Evolutionary conservation across 1,140 invertebrate genomes (phyloP).

Genomic region (Protaetia brevitarsis): DNA sequence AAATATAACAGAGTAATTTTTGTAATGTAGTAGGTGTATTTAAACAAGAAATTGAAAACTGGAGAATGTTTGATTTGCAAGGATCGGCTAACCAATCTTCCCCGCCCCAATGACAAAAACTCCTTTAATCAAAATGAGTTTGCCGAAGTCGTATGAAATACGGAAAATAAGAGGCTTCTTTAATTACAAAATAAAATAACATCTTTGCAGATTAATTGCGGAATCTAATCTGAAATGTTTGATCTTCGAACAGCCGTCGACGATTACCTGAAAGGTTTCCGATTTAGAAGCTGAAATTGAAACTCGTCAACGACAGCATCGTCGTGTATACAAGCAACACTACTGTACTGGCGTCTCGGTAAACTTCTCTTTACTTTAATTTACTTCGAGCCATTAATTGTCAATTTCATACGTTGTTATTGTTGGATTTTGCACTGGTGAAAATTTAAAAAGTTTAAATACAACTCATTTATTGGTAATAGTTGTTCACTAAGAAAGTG

Average conservation of each 20-base stretch:
- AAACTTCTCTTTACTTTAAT: neutral
- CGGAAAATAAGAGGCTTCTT: slow-evolving; percentile 8
- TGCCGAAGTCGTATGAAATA: neutral
- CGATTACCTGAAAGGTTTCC: slow-evolving; percentile 17
- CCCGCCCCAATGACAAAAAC: neutral
- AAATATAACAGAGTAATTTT: too few relatives aligned
- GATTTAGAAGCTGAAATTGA: slow-evolving; percentile 11
- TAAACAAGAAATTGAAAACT: neutral
- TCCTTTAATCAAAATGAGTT: neutral
- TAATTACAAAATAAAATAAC: slow-evolving; percentile 19
- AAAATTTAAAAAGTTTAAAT: neutral
- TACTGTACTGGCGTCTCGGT: neutral
- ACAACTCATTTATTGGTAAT: too few relatives aligned
- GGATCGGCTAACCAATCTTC: neutral
- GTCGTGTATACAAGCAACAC: neutral
- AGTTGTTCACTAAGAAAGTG: too few relatives aligned
- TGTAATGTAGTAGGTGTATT: too few relatives aligned
- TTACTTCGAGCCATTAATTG: slow-evolving; percentile 13
- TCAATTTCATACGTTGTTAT: slow-evolving; percentile 1
- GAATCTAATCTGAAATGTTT: slow-evolving; percentile 14
- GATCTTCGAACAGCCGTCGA: neutral
- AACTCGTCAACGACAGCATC: neutral
- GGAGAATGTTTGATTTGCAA: neutral
- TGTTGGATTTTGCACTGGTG: neutral
- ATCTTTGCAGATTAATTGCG: slow-evolving; percentile 16